phyloP scores from a whole-genome alignment of 2,888 invertebrate genomes.

The Chrysolina oricalcia region DNA sequence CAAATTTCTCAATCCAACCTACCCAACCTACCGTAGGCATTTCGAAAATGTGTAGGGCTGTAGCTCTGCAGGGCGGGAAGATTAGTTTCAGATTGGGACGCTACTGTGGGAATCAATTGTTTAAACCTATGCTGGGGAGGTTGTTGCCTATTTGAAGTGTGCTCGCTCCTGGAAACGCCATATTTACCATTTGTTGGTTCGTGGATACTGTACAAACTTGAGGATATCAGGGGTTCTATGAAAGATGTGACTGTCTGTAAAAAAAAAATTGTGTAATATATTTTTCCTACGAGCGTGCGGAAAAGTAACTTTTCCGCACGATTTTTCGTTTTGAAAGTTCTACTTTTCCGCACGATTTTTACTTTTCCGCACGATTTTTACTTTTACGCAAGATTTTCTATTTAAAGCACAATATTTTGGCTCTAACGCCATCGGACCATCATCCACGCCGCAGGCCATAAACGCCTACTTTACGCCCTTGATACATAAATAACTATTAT shows the following conservation, averaged over 20 bases:
- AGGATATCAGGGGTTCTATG: slow-evolving; percentile 72
- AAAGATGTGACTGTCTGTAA: slow-evolving; percentile 70
- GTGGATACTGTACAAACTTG: slow-evolving; percentile 71
- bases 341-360: too few species aligned
- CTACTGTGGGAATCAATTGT: slow-evolving; percentile 64
- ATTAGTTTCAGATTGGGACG: slow-evolving; percentile 71
- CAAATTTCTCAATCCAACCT: slow-evolving; percentile 43
- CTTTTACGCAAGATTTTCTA: too few species aligned
- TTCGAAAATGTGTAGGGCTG: slow-evolving; percentile 68
- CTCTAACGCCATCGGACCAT: too few species aligned
- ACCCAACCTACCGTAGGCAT: slow-evolving; percentile 64
- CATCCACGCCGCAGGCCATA: too few species aligned
- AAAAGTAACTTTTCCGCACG: too few species aligned
- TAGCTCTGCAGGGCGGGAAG: slow-evolving; percentile 67
- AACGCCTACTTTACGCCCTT: too few species aligned
- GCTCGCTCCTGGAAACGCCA: slow-evolving; percentile 64
- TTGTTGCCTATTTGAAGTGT: slow-evolving; percentile 54
- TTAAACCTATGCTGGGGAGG: slow-evolving; percentile 58
- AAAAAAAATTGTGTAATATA: too few species aligned
- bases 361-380: too few species aligned
- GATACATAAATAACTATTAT: too few species aligned
- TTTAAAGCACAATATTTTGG: too few species aligned
- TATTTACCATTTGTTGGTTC: slow-evolving; percentile 65
- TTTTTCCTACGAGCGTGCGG: too few species aligned
- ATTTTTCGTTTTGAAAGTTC: too few species aligned